phyloP scores from a whole-genome alignment of 2,888 invertebrate genomes.

The Biston stratarius region DNA sequence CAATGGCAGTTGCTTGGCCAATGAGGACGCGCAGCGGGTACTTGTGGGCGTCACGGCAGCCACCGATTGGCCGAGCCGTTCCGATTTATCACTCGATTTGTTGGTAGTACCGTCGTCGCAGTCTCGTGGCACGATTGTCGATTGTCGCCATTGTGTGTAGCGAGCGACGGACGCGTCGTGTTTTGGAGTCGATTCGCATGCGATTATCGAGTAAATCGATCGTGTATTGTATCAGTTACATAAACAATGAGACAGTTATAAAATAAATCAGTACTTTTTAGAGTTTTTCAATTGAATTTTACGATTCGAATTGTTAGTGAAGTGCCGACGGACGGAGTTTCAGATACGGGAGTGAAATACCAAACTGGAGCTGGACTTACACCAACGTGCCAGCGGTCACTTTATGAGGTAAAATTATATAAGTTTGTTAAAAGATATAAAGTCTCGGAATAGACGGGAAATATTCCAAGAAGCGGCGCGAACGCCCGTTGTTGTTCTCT shows the following conservation, averaged over 20 bases:
- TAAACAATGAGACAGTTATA: conserved; percentile 61
- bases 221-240: conserved; percentile 61
- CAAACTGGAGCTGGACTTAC: conserved; percentile 92
- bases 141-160: conserved; percentile 84
- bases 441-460: background rate
- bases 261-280: conserved; percentile 16
- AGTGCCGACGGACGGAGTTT: conserved; percentile 65
- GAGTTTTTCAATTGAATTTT: conserved; percentile 5
- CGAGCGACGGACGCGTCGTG: conserved; percentile 74
- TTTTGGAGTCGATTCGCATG: conserved; percentile 70
- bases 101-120: conserved; percentile 78
- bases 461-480: conserved; percentile 9
- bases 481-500: conserved; percentile 16
- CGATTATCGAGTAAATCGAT: conserved; percentile 70
- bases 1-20: conserved; percentile 85
- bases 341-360: conserved; percentile 70
- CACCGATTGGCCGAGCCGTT: conserved; percentile 71
- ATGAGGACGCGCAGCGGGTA: conserved; percentile 70
- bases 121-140: conserved; percentile 83
- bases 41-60: conserved; percentile 80
- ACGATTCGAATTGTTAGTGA: conserved; percentile 52
- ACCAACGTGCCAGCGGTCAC: conserved; percentile 92
- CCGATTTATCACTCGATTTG: conserved; percentile 84
- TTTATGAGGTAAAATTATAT: conserved; percentile 87
- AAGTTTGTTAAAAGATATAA: background rate